These are phyloP conservation scores for Chironomus striatipennis DNA, from an alignment of 1,140 invertebrate species.

Conservation along the genomic window DNA sequence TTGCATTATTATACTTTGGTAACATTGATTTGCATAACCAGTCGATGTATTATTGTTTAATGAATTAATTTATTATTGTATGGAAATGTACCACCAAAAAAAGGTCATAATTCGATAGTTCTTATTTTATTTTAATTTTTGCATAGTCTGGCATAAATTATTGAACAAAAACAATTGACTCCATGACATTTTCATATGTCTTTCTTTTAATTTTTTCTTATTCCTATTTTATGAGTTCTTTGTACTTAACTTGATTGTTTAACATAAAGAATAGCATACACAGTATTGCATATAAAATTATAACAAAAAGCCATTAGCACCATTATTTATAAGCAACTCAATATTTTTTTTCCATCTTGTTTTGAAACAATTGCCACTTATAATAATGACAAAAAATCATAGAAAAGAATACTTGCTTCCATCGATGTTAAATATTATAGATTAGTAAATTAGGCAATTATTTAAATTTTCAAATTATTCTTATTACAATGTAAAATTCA, in stretches of 20 bases:
- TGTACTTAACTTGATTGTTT: neutral
- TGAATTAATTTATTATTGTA: conserved; percentile 7
- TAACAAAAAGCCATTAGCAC: neutral
- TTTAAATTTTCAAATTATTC: no score
- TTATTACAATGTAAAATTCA: no score
- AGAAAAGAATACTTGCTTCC: neutral
- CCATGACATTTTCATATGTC: conserved; percentile 10
- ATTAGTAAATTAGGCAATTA: no score
- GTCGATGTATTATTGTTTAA: neutral
- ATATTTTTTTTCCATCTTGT: neutral
- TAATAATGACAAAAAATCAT: neutral
- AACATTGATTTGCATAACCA: neutral
- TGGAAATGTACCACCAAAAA: conserved; percentile 11
- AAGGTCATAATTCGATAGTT: neutral
- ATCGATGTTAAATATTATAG: neutral
- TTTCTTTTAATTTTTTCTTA: neutral
- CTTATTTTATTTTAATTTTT: neutral
- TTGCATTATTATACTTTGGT: no score
- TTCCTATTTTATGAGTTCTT: neutral
- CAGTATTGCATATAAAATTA: neutral
- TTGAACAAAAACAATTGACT: conserved; percentile 5
- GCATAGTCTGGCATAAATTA: conserved; percentile 17
- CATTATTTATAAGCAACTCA: neutral
- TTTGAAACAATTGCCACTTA: conserved; percentile 22
- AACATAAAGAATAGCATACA: no score